Evolutionary conservation across 2,888 invertebrate species (phyloP).

Genomic region (Prosapia bicincta): DNA sequence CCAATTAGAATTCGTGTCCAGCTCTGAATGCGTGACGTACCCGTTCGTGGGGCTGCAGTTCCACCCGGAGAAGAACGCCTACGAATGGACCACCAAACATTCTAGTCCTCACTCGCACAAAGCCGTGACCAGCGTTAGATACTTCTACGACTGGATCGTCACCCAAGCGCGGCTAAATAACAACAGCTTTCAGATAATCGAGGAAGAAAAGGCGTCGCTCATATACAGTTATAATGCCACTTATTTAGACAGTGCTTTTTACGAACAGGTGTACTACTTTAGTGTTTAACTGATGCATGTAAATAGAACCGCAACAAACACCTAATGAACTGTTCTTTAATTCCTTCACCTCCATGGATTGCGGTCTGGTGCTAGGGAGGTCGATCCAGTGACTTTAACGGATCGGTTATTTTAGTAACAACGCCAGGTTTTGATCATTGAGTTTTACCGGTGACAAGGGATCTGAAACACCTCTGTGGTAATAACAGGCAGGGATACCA

Average conservation of each 20-base stretch:
- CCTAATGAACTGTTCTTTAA: too few relatives aligned
- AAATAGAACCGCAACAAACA: too few relatives aligned
- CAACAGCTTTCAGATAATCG: constrained; percentile 54
- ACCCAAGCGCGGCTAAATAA: constrained; percentile 57
- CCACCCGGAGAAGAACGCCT: constrained; percentile 85
- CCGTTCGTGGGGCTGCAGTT: constrained; percentile 87
- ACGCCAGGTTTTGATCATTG: too few relatives aligned
- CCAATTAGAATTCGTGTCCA: constrained; percentile 67
- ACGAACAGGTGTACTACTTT: constrained; percentile 16
- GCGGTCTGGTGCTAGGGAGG: too few relatives aligned
- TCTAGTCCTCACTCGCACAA: constrained; percentile 31
- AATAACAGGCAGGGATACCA: too few relatives aligned
- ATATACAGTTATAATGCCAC: constrained; percentile 67
- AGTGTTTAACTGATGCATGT: not conserved
- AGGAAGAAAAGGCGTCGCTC: constrained; percentile 53
- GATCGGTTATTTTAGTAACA: too few relatives aligned
- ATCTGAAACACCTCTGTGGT: too few relatives aligned
- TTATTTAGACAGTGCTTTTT: constrained; percentile 52
- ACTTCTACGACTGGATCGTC: constrained; percentile 38
- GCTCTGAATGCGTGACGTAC: constrained; percentile 62
- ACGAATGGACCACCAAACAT: constrained; percentile 58
- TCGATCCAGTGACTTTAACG: too few relatives aligned
- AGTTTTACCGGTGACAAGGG: too few relatives aligned
- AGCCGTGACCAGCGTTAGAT: constrained; percentile 31
- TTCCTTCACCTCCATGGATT: too few relatives aligned